These are phyloP conservation scores for Diarsia rubi DNA, from an alignment of 2,888 invertebrate genomes.

Conservation along the genomic window DNA sequence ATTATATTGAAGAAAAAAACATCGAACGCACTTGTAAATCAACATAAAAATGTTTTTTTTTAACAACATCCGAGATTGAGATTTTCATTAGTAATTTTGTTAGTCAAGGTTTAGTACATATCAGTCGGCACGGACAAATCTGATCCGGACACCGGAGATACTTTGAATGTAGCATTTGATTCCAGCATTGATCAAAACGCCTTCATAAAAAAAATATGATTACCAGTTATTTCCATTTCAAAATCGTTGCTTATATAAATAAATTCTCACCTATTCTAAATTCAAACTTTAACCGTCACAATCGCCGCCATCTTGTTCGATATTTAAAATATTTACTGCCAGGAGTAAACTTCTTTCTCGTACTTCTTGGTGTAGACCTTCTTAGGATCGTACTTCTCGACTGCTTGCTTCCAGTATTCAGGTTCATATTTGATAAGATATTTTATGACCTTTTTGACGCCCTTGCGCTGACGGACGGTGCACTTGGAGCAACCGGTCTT, in stretches of 20 bases:
- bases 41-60: not conserved
- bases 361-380: conserved; percentile 81
- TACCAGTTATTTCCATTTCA: not conserved
- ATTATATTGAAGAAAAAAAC: not conserved
- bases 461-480: conserved; percentile 77
- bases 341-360: conserved; percentile 76
- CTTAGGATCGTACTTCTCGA: conserved; percentile 83
- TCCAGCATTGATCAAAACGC: not conserved
- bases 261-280: not conserved
- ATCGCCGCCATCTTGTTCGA: conserved; percentile 11
- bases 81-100: conserved; percentile 5
- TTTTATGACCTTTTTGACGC: conserved; percentile 81
- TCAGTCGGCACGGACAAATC: not conserved
- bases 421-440: conserved; percentile 82
- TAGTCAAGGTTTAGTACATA: not conserved
- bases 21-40: not conserved
- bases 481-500: conserved; percentile 84
- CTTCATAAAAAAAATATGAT: not conserved
- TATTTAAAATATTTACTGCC: conserved; percentile 35
- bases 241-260: not conserved
- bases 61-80: not conserved
- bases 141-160: not conserved
- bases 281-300: conserved; percentile 13
- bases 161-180: not conserved
- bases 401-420: conserved; percentile 79